A percentile compares a stretch with the other conserved stretches of the same genome.
Conservation (phyloP, 2,888 invertebrate genomes). For the Heliconius sara region DNA sequence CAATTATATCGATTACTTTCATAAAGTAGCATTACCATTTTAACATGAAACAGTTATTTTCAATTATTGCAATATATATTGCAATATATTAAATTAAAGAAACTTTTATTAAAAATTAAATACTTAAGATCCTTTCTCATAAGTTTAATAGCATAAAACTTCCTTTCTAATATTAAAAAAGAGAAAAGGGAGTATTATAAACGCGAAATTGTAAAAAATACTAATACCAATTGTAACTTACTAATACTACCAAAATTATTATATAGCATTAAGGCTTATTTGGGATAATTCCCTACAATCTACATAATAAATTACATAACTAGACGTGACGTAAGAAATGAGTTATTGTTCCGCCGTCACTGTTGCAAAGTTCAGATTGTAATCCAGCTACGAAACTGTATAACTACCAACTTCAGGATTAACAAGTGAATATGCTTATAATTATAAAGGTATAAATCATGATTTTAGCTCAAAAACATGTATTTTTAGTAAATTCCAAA, state of each 20-base stretch:
- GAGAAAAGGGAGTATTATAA: no score
- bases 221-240: background rate
- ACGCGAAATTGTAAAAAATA: background rate
- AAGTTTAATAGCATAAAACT: no score
- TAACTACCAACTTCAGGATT: constrained; percentile 18
- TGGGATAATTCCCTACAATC: background rate
- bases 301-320: constrained; percentile 16
- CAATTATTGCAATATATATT: no score
- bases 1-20: no score
- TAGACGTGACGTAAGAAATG: constrained; percentile 13
- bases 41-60: no score
- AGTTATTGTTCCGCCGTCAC: constrained; percentile 9
- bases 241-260: background rate
- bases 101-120: no score
- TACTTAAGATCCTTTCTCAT: no score
- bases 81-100: no score
- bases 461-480: background rate
- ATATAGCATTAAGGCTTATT: no score
- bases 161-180: no score
- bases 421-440: constrained; percentile 15
- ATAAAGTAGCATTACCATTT: no score
- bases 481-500: background rate
- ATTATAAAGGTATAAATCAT: background rate
- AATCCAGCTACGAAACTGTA: constrained; percentile 16
- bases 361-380: constrained; percentile 12